These are phyloP conservation scores for Petrolisthes manimaculis DNA, from an alignment of 2,888 invertebrate species.

Conservation along the genomic window DNA sequence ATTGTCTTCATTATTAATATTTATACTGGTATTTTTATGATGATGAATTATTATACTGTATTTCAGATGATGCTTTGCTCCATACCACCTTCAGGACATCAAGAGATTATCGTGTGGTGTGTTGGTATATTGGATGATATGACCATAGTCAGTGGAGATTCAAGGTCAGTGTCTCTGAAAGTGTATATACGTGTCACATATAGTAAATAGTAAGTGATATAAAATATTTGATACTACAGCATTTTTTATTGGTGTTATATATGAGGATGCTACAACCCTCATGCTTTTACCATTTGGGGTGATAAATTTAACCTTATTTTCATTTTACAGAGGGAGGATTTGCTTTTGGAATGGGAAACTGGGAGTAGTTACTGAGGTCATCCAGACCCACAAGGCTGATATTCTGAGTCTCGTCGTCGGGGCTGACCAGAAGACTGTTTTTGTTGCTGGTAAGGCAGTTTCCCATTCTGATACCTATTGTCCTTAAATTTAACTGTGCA, in stretches of 20 bases:
- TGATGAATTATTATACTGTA: too few species aligned
- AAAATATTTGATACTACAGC: not conserved
- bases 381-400: slow-evolving; percentile 85
- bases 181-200: too few species aligned
- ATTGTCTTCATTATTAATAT: too few species aligned
- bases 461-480: not conserved
- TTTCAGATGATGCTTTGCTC: slow-evolving; percentile 83
- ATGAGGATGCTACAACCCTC: not conserved
- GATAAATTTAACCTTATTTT: not conserved
- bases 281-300: not conserved
- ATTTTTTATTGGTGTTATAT: not conserved
- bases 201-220: too few species aligned
- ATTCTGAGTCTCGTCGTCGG: slow-evolving; percentile 82
- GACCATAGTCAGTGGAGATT: slow-evolving; percentile 89
- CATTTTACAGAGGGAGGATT: slow-evolving; percentile 78
- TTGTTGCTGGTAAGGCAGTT: slow-evolving; percentile 77
- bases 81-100: slow-evolving; percentile 76
- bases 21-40: too few species aligned
- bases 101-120: slow-evolving; percentile 88
- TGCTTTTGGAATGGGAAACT: slow-evolving; percentile 89
- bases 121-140: slow-evolving; percentile 84
- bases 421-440: slow-evolving; percentile 78
- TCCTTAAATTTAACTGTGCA: too few species aligned
- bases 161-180: slow-evolving; percentile 69
- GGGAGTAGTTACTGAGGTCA: slow-evolving; percentile 83